Percentiles rank a stretch among this genome's conserved stretches.
phyloP scores from a whole-genome alignment of 2,888 invertebrate genomes.

The Seira ritae region DNA sequence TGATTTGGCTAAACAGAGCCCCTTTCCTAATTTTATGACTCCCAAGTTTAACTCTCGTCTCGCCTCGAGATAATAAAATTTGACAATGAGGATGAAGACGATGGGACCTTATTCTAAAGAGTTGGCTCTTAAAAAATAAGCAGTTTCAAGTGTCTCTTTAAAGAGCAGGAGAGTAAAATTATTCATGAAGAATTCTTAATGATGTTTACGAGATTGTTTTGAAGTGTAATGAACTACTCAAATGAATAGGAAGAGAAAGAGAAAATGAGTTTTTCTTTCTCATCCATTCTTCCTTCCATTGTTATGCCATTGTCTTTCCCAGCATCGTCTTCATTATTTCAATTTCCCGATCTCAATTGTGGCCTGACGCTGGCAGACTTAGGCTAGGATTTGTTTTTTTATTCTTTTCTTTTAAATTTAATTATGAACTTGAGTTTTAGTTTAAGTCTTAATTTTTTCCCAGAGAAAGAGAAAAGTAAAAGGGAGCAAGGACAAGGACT shows the following conservation, averaged over 20 bases:
- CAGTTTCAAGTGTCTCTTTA: too few relatives aligned
- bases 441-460: background rate
- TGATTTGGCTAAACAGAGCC: too few relatives aligned
- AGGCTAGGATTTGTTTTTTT: background rate
- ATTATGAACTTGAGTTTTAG: background rate
- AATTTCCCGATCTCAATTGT: conserved; percentile 1
- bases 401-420: background rate
- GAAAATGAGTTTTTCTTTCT: background rate
- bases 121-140: too few relatives aligned
- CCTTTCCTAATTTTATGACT: too few relatives aligned
- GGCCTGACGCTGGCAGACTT: background rate
- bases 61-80: too few relatives aligned
- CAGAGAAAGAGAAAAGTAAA: background rate
- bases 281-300: conserved; percentile 2
- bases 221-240: conserved; percentile 4
- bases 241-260: background rate
- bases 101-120: too few relatives aligned
- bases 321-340: background rate
- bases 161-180: background rate
- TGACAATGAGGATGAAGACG: too few relatives aligned
- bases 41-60: too few relatives aligned
- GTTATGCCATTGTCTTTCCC: conserved; percentile 4
- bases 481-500: too few relatives aligned
- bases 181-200: conserved; percentile 5
- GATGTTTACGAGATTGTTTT: background rate